phyloP scores from a whole-genome alignment of 2,888 invertebrate genomes.

The Exephanes ischioxanthus region DNA sequence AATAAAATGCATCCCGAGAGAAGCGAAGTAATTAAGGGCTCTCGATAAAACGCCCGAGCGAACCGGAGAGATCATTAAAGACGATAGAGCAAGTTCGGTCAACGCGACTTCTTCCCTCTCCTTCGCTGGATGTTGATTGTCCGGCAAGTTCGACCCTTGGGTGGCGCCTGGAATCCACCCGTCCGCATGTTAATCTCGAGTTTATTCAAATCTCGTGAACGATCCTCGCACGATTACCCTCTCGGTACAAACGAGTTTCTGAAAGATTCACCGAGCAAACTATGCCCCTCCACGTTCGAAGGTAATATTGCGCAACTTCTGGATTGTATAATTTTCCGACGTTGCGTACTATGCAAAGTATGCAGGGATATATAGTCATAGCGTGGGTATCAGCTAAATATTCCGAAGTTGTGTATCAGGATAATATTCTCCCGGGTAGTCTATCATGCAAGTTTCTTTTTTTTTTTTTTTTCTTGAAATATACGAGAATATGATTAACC shows the following conservation, averaged over 20 bases:
- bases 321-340: constrained; percentile 39
- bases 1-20: background rate
- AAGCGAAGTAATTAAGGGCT: constrained; percentile 8
- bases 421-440: constrained; percentile 9
- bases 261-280: constrained; percentile 38
- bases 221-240: constrained; percentile 56
- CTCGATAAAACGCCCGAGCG: constrained; percentile 10
- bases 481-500: too few relatives aligned
- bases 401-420: constrained; percentile 18
- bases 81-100: constrained; percentile 59
- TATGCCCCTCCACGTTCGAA: constrained; percentile 22
- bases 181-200: constrained; percentile 64
- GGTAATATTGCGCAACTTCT: constrained; percentile 57
- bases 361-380: background rate
- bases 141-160: constrained; percentile 29
- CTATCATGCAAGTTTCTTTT: background rate
- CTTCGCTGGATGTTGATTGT: constrained; percentile 49
- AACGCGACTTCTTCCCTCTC: constrained; percentile 21
- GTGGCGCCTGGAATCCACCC: constrained; percentile 42
- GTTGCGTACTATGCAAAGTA: constrained; percentile 13
- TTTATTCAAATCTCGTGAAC: constrained; percentile 66
- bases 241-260: constrained; percentile 52
- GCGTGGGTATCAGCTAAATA: constrained; percentile 12
- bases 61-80: constrained; percentile 54
- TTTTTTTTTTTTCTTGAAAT: background rate